phyloP scores from a whole-genome alignment of 2,888 invertebrate species.

The Cyclophora punctaria region DNA sequence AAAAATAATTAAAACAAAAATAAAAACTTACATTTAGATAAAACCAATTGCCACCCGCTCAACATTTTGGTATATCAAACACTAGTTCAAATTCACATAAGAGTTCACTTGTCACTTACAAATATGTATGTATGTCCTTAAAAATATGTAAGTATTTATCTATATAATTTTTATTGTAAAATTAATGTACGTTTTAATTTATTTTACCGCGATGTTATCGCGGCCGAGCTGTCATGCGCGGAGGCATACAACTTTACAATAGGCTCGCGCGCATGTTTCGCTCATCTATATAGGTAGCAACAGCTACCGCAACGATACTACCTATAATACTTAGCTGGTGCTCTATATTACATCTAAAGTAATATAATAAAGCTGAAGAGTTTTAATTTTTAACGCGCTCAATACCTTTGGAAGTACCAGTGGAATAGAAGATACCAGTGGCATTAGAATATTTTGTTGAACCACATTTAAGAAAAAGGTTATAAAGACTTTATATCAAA shows the following conservation, averaged over 20 bases:
- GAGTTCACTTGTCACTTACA: slow-evolving; percentile 12
- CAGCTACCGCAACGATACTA: slow-evolving; percentile 16
- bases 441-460: too few relatives aligned
- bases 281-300: slow-evolving; percentile 52
- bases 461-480: too few relatives aligned
- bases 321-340: slow-evolving; percentile 3
- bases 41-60: slow-evolving; percentile 59
- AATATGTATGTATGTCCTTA: too few relatives aligned
- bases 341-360: not conserved
- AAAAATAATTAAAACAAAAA: too few relatives aligned
- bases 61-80: slow-evolving; percentile 43
- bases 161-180: not conserved
- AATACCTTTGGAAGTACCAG: too few relatives aligned
- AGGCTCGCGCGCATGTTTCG: slow-evolving; percentile 49
- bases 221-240: slow-evolving; percentile 26
- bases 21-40: slow-evolving; percentile 58
- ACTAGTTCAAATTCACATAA: slow-evolving; percentile 20
- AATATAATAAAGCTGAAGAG: not conserved
- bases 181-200: slow-evolving; percentile 5
- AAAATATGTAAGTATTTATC: too few relatives aligned
- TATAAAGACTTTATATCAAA: too few relatives aligned
- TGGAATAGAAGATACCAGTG: too few relatives aligned
- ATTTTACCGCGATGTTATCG: slow-evolving; percentile 4
- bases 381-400: too few relatives aligned
- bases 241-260: slow-evolving; percentile 34